Evolutionary conservation across 2,113 vertebrate genomes (phyloP).

Genomic region (Ctenodactylus gundi): DNA sequence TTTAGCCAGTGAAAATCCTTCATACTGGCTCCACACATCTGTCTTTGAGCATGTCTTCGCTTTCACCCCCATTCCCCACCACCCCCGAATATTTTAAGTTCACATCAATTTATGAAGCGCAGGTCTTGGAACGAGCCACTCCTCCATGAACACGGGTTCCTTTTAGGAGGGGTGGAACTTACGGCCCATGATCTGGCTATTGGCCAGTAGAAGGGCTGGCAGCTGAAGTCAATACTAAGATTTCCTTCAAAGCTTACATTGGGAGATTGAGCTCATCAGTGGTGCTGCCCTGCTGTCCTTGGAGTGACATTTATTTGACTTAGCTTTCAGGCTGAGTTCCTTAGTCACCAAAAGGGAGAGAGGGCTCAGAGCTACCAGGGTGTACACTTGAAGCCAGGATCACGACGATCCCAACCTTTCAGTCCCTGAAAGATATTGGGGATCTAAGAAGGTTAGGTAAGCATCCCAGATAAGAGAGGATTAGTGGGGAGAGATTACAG

Average conservation of each 20-base stretch:
- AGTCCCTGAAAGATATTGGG: not conserved
- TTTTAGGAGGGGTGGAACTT: not conserved
- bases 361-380: not conserved
- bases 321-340: not conserved
- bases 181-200: not conserved
- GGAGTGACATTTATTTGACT: not conserved
- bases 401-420: not conserved
- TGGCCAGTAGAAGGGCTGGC: not conserved
- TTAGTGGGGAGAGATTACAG: slow-evolving; percentile 13
- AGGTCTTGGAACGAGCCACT: not conserved
- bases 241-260: not conserved
- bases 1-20: not conserved
- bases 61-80: not conserved
- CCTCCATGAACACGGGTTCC: not conserved
- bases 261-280: not conserved
- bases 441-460: slow-evolving; percentile 36
- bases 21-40: rapidly evolving
- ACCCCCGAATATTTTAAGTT: not conserved
- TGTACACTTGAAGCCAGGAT: not conserved
- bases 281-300: not conserved
- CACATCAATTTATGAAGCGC: not conserved
- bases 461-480: not conserved
- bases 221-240: not conserved
- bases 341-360: not conserved
- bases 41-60: not conserved